phyloP scores from a whole-genome alignment of 2,888 invertebrate genomes.

The Gibbula magus region DNA sequence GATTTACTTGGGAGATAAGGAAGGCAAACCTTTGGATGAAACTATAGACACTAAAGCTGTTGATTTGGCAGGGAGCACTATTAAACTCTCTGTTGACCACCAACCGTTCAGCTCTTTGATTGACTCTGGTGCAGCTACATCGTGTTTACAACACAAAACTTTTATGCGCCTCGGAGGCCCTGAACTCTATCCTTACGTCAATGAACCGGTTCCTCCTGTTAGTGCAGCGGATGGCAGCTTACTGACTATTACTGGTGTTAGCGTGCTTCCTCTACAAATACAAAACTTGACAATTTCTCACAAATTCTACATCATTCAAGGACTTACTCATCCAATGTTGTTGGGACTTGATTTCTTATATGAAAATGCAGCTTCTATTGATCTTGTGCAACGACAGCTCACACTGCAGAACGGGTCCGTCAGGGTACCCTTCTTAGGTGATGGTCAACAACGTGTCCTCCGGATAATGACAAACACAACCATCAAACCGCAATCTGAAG shows the following conservation, averaged over 20 bases:
- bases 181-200: background rate
- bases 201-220: background rate
- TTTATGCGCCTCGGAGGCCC: background rate
- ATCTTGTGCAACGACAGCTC: conserved; percentile 31
- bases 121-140: too few relatives aligned
- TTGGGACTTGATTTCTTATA: conserved; percentile 44
- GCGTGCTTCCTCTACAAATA: background rate
- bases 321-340: conserved; percentile 15
- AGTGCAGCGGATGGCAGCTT: conserved; percentile 24
- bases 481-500: background rate
- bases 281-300: background rate
- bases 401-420: background rate
- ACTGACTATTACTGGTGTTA: conserved; percentile 20
- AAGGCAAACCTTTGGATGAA: too few relatives aligned
- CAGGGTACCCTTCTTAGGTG: background rate
- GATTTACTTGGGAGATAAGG: too few relatives aligned
- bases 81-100: too few relatives aligned
- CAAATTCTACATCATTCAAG: conserved; percentile 24
- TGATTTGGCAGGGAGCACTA: too few relatives aligned
- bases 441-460: background rate
- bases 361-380: conserved; percentile 31
- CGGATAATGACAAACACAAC: background rate
- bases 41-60: too few relatives aligned
- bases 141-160: too few relatives aligned
- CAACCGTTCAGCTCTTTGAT: too few relatives aligned